Evolutionary conservation across 2,113 vertebrate species (phyloP), one percentile per base, ranked within the genome.

Genomic region (Ctenodactylus gundi): DNA sequence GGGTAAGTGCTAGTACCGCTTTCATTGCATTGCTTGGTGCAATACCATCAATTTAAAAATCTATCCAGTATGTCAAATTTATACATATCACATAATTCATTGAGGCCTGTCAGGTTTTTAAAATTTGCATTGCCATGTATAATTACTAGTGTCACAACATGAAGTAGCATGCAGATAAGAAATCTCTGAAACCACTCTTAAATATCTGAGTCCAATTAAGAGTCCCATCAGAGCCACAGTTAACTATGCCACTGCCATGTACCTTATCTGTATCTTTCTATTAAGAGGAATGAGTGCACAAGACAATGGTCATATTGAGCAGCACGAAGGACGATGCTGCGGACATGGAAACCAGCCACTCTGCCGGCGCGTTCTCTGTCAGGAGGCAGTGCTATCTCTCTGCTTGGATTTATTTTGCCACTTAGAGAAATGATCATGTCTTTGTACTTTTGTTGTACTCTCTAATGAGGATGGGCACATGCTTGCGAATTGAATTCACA

Each of bases 31-130:
- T 95, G 91, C 93, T 97, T 96, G 81, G 88, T 97, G 53, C 97
- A 92, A 97, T 86, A 97, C 51, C 89, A 97, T 97, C 96, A 97
- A 97, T 98, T 98, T 97, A 97, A 98, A 60, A 98, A 90, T 97
- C 97, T 95, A 65, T 96, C 91, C 93, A 0, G 0, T 95, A 53
- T 90, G 94, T 94, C 93, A 95, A 96, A 97, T 97, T 97, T 97
- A 93, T 91, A 90, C 62, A 64, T 75, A 91, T 92, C 91, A 86
- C 31, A 81, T 84, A 98, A 97, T 95, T 96, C 96, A 95, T 0
- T 96, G 87, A 95, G 78, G 57, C 81, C 62, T 97, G 90, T 97
- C 95, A 97, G 58, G 62, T 93, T 95, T 97, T 97, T 95, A 89
- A 97, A 97, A 85, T 96, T 95, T 97, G 90, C 94, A 97, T 94